Base-by-base conservation (phyloP, 2,113 vertebrate genomes). In the Micronycteris hirsuta region DNA sequence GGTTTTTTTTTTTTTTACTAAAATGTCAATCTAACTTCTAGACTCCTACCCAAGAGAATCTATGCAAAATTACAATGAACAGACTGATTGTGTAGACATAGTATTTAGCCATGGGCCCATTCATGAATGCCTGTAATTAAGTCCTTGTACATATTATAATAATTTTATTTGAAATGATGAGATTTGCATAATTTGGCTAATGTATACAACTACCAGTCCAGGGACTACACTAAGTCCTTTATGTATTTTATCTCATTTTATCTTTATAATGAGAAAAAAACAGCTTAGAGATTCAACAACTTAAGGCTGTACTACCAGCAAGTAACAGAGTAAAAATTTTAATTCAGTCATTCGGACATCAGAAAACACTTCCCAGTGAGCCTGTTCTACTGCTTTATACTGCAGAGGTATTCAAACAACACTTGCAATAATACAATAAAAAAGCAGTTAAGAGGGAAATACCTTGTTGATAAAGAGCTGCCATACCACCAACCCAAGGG, bases 21-120 rank as follows among this genome's bases (percentile, higher is more conserved):
- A 97, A 96, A 94, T 93, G 92, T 93, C 96, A 96, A 54, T 95
- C 95, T 95, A 95, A 96, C 76, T 71, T 96, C 61, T 92, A 28
- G 45, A 96, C 85, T 93, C 86, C 52, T 76, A 97, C 95, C 84
- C 93, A 95, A 92, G 96, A 96, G 96, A 96, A 92, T 93, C 89
- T 85, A 77, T 56, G 74, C 82, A 95, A 96, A 96, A 97, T 71
- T 96, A 91, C 78, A 96, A 88, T 78, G 61, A 96, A 96, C 52
- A 88, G 67, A 95, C 77, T 95, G 36, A 80, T 96, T 96, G 86
- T 93, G 95, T 56, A 97, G 65, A 56, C 78, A 89, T 24, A 63
- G 12, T 83, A 94, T 97, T 96, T 82, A 96, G 52, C 61, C 31
- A 81, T n/a, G 24, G 63, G 67, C 47, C 71, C 67, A 74, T 56